phyloP scores from a whole-genome alignment of 2,888 invertebrate species.

The Dasypogon diadema region DNA sequence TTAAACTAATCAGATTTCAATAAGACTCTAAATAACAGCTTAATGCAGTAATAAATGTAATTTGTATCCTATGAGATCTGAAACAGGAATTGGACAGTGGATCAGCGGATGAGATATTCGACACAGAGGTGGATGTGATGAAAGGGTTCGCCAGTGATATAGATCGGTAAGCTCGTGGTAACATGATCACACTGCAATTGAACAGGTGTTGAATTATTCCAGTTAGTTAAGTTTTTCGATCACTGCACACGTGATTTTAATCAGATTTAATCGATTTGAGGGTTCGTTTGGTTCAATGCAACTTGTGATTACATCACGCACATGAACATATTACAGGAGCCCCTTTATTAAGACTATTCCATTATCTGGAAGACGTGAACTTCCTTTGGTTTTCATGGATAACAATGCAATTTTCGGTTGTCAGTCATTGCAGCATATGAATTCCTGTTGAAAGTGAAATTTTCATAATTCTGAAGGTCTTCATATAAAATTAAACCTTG shows the following conservation, averaged over 20 bases:
- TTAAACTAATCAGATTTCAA: slow-evolving; percentile 64
- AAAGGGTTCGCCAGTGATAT: slow-evolving; percentile 25
- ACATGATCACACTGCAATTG: slow-evolving; percentile 37
- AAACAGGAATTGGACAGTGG: background rate
- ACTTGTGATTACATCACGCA: slow-evolving; percentile 44
- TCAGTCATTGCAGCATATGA: no score
- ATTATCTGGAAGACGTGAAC: background rate
- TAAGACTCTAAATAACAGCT: slow-evolving; percentile 65
- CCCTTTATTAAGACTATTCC: background rate
- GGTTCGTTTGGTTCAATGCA: slow-evolving; percentile 34
- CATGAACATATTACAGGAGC: background rate
- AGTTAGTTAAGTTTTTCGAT: slow-evolving; percentile 56
- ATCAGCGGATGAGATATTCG: background rate
- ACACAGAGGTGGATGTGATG: slow-evolving; percentile 2
- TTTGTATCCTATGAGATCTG: slow-evolving; percentile 61
- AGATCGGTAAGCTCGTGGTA: slow-evolving; percentile 35
- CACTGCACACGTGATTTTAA: slow-evolving; percentile 56
- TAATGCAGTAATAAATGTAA: slow-evolving; percentile 65
- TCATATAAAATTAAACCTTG: no score
- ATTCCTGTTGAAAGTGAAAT: no score
- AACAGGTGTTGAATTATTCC: slow-evolving; percentile 52
- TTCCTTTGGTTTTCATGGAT: no score
- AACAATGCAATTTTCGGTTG: no score
- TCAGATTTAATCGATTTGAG: slow-evolving; percentile 55
- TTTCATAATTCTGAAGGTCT: no score